Base-by-base conservation (phyloP, 2,797 vertebrate genomes). In the Melanogrammus aeglefinus region DNA sequence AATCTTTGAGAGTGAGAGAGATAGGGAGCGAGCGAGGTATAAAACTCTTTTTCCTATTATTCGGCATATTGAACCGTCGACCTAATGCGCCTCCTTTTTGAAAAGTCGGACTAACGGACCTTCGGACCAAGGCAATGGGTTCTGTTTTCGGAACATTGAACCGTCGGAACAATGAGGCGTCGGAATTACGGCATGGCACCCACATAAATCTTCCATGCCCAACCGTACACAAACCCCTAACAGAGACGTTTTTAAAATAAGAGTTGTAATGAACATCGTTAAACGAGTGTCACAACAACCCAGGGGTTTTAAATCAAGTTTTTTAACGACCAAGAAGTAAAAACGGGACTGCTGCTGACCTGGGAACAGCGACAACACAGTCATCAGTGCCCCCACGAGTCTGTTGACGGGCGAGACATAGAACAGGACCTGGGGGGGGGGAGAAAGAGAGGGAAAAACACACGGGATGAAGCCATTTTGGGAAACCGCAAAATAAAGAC, bases 371-470 rank as follows among this genome's bases (percentile, higher is more conserved):
- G 97, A 99, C 76, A 99, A 87, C 74, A 97, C 94, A 0, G 97
- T 97, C 97, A 99, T 99, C 85, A 99, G 92, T 73, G 96, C 91
- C 82, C 96, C 97, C 14, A 99, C 98, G 36, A 99, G 90, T 87
- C 94, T 95, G 91, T 96, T 96, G 87, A 99, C 97, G 66, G 98
- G 97, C 86, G 96, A 97, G 84, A 97, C 95, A 70, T 97, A 98
- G 92, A 99, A 99, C 76, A 99, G 92, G 80, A 99, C 96, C 97
- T 99, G 90, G 78, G 85, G 8, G 2, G n/a, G 74, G 74, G 51
- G 70, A 0, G 81, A 72, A 41, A 69, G 0, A 38, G 74, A 16
- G 12, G 73, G 41, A 9, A 21, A 39, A 36, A 35, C 8, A 78
- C 41, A 27, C 63, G 24, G n/a, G 63, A 69, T 69, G 63, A 27